Evolutionary conservation across 1,140 invertebrate genomes (phyloP), one percentile per base, ranked within the genome.

Genomic region (Pseudobourletiella spinata): DNA sequence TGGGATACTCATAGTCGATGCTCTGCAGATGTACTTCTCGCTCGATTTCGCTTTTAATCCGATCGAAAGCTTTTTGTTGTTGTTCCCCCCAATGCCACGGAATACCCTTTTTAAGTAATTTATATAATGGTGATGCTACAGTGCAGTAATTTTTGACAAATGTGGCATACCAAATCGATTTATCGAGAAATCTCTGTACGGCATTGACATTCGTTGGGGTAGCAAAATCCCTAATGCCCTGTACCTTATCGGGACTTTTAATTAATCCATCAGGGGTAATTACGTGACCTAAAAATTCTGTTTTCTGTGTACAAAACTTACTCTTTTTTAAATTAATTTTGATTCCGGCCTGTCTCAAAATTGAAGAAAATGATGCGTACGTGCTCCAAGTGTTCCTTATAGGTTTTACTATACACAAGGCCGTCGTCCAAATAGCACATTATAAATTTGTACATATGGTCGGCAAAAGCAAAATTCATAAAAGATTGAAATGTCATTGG

Each of bases 401-500:
- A 74, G 14, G 65, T 73, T 3, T 69, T 59, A 2, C 67, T 71
- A 26, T 72, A 71, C 15, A 80, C 64, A 1, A 80, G 62, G 0
- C 81, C 71, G 57, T 82, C 79, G 66, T 81, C 79, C 0, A 81
- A 35, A 56, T 79, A 78, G 0, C 71, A 59, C 20, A 56, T 64
- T 15, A 44, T 65, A 56, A 64, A 56, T n/a, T 67, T 39, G 11
- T 60, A 28, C 20, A 61, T 50, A n/a, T 73, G 57, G 24, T 60
- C 63, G 1, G 48, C 55, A 25, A 77, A 64, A 4, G 73, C 63
- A 1, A 43, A 51, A 52, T 75, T 71, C 67, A 76, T 76, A 3
- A 73, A 52, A 22, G 73, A 22, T 42, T 76, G 71, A 61, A 77
- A 79, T 6, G 72, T 73, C 3, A 70, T 65, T 22, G 72, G 71